These are phyloP conservation scores for Zygogramma bicolorata DNA, from an alignment of 2,888 invertebrate genomes.

Conservation along the genomic window DNA sequence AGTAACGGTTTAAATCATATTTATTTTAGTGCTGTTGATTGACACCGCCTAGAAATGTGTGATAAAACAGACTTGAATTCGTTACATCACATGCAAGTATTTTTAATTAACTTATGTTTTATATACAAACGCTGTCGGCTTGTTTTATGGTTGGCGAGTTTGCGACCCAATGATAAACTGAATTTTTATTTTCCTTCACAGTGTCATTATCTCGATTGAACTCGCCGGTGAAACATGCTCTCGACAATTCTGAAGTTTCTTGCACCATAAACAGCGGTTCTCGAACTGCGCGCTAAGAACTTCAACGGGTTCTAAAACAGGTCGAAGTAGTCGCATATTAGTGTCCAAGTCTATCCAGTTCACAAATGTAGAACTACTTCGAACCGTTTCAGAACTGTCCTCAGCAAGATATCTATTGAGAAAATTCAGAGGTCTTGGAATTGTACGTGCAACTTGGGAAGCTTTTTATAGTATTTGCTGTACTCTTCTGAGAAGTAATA, in stretches of 20 bases:
- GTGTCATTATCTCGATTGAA: slow-evolving; percentile 7
- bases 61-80: slow-evolving; percentile 9
- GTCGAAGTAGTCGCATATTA: too few relatives aligned
- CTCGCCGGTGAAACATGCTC: slow-evolving; percentile 1
- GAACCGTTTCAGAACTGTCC: too few relatives aligned
- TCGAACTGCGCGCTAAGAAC: not conserved
- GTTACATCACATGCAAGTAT: slow-evolving; percentile 8
- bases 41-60: not conserved
- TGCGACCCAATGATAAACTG: not conserved
- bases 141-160: slow-evolving; percentile 14
- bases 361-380: too few relatives aligned
- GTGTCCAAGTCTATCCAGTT: too few relatives aligned
- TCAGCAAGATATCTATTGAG: not conserved
- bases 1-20: not conserved
- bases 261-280: not conserved
- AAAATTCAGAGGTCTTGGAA: too few relatives aligned
- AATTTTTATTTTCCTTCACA: not conserved
- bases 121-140: slow-evolving; percentile 20
- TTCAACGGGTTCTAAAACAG: too few relatives aligned
- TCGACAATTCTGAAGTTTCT: not conserved
- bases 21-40: slow-evolving; percentile 10
- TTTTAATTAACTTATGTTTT: slow-evolving; percentile 27
- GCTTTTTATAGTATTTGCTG: too few relatives aligned
- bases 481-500: too few relatives aligned
- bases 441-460: too few relatives aligned